A percentile compares a stretch with the other conserved stretches of the same genome.
Conservation (phyloP, 2,888 invertebrate species). For the Byasa hedistus region DNA sequence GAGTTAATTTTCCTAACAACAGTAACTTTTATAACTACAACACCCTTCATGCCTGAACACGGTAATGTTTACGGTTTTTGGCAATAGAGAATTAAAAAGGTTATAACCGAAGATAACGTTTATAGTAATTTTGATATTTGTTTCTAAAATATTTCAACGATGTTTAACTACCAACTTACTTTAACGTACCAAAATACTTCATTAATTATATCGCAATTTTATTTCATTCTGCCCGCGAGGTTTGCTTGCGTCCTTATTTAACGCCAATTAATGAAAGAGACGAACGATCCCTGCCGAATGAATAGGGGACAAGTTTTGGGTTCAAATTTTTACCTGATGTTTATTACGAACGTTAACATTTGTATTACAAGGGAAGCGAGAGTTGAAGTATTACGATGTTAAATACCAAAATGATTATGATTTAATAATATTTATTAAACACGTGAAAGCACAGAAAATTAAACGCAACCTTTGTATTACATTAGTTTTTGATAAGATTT, state of each 20-base stretch:
- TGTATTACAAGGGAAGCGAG: conserved; percentile 63
- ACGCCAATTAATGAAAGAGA: conserved; percentile 69
- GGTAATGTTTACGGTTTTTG: too few species aligned
- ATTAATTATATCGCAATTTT: conserved; percentile 3
- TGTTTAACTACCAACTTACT: neutral
- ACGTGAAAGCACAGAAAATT: neutral
- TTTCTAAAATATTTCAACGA: neutral
- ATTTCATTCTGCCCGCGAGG: conserved; percentile 22
- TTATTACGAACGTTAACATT: conserved; percentile 68
- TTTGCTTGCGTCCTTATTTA: conserved; percentile 46
- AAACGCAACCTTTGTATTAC: neutral
- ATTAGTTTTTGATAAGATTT: neutral
- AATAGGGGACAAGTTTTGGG: conserved; percentile 57
- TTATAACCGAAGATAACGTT: too few species aligned
- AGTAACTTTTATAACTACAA: too few species aligned
- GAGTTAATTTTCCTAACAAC: too few species aligned
- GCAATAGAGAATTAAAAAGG: too few species aligned
- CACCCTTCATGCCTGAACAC: too few species aligned
- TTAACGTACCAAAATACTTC: neutral
- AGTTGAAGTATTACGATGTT: conserved; percentile 31
- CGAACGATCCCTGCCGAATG: conserved; percentile 54
- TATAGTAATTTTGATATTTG: neutral
- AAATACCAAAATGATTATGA: conserved; percentile 2
- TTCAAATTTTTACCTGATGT: conserved; percentile 75
- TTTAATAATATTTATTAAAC: neutral